Evolutionary conservation across 2,888 invertebrate species (phyloP), one percentile per base, ranked within the genome.

Genomic region (Eurytoma adleriae): DNA sequence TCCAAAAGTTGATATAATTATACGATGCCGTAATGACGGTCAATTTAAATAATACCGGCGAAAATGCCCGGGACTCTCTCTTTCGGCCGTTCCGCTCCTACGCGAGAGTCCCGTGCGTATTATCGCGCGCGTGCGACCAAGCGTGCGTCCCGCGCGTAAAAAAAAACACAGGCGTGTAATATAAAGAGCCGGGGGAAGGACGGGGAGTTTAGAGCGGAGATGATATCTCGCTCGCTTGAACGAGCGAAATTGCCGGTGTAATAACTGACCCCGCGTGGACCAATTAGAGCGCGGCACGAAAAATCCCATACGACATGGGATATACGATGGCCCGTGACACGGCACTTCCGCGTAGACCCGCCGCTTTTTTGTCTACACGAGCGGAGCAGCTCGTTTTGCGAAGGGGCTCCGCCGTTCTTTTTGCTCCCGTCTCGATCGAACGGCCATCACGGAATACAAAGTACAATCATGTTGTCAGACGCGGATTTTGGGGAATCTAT

Each of bases 1-100:
- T 67, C 73, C 56, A 78, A 75, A 78, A 83, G 79, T 83, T 84
- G 83, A 85, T 85, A 84, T 87, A 86, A 87, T 87, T 86, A 86
- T 83, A 85, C 79, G 83, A 85, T 79, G 80, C 80, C 70, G 83
- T 84, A 84, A 85, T 84, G 83, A 81, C 77, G 83, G 76, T 78
- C 83, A 84, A 86, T 86, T 86, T 85, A 84, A 86, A 85, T 85
- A 83, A 84, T 83, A 84, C 82, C 67, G 64, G 30, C 62, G 27
- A 54, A 64, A 30, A 48, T 61, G 57, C 67, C n/a, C 48, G 59
- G 67, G 57, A 70, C 59, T 70, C 57, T 67, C 20, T 40, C 52
- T 62, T 27, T 27, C 3, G 71, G 48, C 67, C 10, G 27, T 13
- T 64, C 27, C 71, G 24, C 40, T 30, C 54, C 67, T 61, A 20